phyloP scores from a whole-genome alignment of 2,797 vertebrate genomes.

The Tamandua tetradactyla region DNA sequence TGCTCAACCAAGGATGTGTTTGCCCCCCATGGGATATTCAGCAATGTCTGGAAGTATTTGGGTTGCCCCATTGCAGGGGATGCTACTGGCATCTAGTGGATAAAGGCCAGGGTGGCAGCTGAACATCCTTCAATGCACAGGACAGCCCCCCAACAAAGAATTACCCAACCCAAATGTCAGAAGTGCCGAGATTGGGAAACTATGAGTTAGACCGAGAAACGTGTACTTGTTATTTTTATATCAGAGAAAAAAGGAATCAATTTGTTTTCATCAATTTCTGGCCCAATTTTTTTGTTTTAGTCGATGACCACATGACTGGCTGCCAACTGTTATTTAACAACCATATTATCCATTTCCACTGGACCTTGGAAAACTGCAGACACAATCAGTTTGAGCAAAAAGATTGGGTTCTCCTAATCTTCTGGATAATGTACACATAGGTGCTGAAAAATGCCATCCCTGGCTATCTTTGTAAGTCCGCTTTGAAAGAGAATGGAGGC shows the following conservation, averaged over 20 bases:
- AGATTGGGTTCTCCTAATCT: neutral
- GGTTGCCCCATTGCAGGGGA: neutral
- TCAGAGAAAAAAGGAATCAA: neutral
- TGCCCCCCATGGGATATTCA: neutral
- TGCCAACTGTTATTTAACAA: neutral
- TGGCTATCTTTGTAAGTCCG: neutral
- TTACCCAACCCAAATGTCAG: rapidly evolving
- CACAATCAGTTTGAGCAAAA: neutral
- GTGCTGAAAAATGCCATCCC: neutral
- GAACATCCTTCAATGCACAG: neutral
- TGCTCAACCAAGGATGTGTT: neutral
- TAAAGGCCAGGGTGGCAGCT: neutral
- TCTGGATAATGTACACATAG: neutral
- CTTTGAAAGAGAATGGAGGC: no score
- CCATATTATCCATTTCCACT: neutral
- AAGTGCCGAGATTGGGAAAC: rapidly evolving
- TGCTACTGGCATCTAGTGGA: neutral
- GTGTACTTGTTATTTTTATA: neutral
- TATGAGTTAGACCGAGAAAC: neutral
- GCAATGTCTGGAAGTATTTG: neutral
- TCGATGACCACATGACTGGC: no score
- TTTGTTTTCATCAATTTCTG: neutral
- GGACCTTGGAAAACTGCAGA: neutral
- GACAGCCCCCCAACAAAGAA: no score
- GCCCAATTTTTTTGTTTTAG: neutral